Conservation (phyloP, 1,140 invertebrate genomes). For the Lepidostoma basale region DNA sequence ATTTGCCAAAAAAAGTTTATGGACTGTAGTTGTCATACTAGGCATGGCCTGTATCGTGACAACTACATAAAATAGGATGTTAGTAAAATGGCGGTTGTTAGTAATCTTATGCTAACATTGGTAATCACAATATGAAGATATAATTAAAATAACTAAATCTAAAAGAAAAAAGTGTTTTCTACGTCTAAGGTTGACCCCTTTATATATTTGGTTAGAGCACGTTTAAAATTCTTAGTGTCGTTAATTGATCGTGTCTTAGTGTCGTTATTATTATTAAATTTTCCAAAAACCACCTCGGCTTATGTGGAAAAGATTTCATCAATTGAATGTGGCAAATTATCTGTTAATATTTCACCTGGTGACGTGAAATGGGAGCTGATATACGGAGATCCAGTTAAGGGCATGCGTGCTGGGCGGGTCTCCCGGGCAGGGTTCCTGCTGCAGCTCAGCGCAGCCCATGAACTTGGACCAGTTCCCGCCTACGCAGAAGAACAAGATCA, state of each 20-base stretch:
- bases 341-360: conserved; percentile 34
- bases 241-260: neutral
- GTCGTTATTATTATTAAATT: neutral
- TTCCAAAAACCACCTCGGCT: neutral
- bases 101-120: no score
- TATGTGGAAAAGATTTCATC: neutral
- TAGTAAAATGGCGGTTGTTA: no score
- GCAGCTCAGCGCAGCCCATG: conserved; percentile 39
- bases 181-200: no score
- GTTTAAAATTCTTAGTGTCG: no score
- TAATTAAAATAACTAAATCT: neutral
- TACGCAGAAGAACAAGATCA: conserved; percentile 38
- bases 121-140: no score
- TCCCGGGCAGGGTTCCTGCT: conserved; percentile 14
- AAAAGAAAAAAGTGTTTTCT: no score
- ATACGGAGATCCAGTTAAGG: conserved; percentile 32
- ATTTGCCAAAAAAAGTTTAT: no score
- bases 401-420: conserved; percentile 25
- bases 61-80: no score
- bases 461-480: conserved; percentile 30
- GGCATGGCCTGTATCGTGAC: no score
- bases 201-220: no score
- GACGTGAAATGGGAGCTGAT: conserved; percentile 33
- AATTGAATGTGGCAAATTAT: neutral
- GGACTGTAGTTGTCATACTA: no score